phyloP scores from a whole-genome alignment of 1,140 invertebrate genomes.

The Lasioglossum albipes region DNA sequence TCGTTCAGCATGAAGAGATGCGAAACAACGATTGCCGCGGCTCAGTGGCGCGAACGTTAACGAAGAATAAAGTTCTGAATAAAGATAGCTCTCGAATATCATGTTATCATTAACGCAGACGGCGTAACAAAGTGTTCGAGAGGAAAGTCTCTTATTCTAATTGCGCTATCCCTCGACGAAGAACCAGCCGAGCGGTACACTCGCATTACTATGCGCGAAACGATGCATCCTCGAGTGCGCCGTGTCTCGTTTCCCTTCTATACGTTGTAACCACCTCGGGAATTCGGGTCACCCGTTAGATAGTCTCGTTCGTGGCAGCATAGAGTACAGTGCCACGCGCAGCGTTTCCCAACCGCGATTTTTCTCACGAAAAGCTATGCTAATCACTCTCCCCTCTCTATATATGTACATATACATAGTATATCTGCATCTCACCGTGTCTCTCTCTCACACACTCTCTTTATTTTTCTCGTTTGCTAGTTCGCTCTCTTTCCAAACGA shows the following conservation, averaged over 20 bases:
- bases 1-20: no score
- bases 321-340: background rate
- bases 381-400: background rate
- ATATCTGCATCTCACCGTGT: no score
- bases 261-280: background rate
- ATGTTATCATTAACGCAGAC: background rate
- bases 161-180: background rate
- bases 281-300: slow-evolving; percentile 41
- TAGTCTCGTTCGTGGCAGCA: background rate
- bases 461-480: no score
- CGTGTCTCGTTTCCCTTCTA: slow-evolving; percentile 1
- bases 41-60: background rate
- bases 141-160: slow-evolving; percentile 24
- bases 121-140: background rate
- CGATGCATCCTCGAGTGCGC: slow-evolving; percentile 15
- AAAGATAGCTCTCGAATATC: background rate
- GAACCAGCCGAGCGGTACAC: background rate
- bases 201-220: slow-evolving; percentile 26
- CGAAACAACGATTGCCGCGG: background rate
- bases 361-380: slow-evolving; percentile 26
- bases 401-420: no score
- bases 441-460: no score
- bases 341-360: slow-evolving; percentile 26
- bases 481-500: no score
- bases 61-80: background rate